Evolutionary conservation across 2,113 vertebrate species (phyloP).

Genomic region (Tylochromis polylepis): DNA sequence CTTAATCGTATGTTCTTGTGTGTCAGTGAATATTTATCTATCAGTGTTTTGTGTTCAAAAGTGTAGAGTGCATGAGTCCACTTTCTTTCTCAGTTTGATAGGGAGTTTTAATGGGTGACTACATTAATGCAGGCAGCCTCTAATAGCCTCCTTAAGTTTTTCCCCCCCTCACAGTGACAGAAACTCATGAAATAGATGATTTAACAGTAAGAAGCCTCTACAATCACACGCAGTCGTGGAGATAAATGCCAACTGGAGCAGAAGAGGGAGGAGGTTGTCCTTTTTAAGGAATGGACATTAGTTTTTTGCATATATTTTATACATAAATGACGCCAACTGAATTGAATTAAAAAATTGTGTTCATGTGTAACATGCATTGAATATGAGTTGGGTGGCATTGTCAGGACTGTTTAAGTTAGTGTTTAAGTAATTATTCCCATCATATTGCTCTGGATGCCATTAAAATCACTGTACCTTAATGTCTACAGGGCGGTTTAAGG

Average conservation of each 20-base stretch:
- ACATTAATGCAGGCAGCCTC: conserved; percentile 51
- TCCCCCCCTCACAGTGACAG: background rate
- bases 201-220: conserved; percentile 59
- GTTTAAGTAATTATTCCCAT: background rate
- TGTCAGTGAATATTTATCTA: background rate
- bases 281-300: background rate
- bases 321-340: background rate
- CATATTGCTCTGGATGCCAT: background rate
- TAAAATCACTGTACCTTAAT: background rate
- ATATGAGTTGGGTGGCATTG: background rate
- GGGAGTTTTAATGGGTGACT: conserved; percentile 55
- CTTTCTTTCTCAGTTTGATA: conserved; percentile 34
- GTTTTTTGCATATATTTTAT: background rate
- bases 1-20: background rate
- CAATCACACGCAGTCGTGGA: conserved; percentile 39
- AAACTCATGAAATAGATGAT: conserved; percentile 60
- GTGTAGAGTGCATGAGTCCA: conserved; percentile 23
- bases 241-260: conserved; percentile 29
- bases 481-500: background rate
- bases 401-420: background rate
- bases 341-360: background rate
- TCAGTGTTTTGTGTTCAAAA: conserved; percentile 7
- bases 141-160: conserved; percentile 43
- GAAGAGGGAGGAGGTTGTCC: conserved; percentile 7
- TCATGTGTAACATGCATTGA: background rate